Evolutionary conservation across 1,140 invertebrate genomes (phyloP).

Genomic region (Pectinophora gossypiella): DNA sequence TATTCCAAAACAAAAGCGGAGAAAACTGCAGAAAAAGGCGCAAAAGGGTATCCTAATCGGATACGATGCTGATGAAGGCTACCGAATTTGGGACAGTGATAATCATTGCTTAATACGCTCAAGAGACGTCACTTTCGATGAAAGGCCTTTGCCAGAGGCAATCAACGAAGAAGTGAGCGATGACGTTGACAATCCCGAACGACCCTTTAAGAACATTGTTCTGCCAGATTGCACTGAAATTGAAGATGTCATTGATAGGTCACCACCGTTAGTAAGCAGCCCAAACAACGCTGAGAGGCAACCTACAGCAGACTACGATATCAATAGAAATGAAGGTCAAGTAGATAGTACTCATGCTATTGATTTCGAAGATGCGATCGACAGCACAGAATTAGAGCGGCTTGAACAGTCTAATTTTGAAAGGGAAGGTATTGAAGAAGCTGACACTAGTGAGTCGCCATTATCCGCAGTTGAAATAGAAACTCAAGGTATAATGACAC

Average conservation of each 20-base stretch:
- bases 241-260: not conserved
- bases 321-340: not conserved
- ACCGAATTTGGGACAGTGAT: not conserved
- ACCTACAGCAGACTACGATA: not conserved
- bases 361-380: too few species aligned
- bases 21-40: conserved; percentile 4
- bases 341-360: too few species aligned
- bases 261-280: not conserved
- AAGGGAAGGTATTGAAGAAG: not conserved
- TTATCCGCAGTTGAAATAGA: not conserved
- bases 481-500: not conserved
- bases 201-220: not conserved
- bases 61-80: conserved; percentile 9
- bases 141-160: not conserved
- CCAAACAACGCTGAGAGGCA: not conserved
- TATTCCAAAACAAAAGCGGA: conserved; percentile 1
- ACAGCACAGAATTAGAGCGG: too few species aligned
- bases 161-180: not conserved
- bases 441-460: not conserved
- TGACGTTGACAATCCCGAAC: not conserved
- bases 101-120: conserved; percentile 1
- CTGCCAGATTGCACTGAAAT: not conserved
- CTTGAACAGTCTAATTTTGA: too few species aligned
- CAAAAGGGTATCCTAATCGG: conserved; percentile 4
- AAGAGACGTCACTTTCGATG: conserved; percentile 10